Evolutionary conservation across 2,797 vertebrate genomes (phyloP), one percentile per base, ranked within the genome.

Genomic region (Ptychobarbus kaznakovi): DNA sequence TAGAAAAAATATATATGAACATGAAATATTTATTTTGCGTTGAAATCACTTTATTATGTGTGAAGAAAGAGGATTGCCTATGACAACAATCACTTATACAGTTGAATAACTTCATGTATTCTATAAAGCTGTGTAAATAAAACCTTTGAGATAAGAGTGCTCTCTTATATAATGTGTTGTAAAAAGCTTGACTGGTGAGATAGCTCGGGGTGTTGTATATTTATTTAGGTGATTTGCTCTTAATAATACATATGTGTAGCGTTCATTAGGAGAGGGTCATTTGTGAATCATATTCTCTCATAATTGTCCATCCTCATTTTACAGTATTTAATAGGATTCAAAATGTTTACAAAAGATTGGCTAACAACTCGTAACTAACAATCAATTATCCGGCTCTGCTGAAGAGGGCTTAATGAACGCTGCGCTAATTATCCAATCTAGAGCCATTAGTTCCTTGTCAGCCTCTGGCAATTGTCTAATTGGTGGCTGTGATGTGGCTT

Each of bases 321-420:
- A 90, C 89, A 68, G 88, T 92, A 91, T 94, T 93, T 93, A 93
- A 94, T 88, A 86, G 89, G 88, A 92, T 90, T 91, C 91, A 90
- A 93, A 95, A 95, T 95, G 93, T 96, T 95, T 95, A 96, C 94
- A 93, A 92, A 95, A 94, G 93, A 94, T 92, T 92, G 92, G 91
- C 93, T 94, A 95, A 94, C 93, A 93, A 94, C 94, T 95, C 91
- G 92, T 95, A 94, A 95, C 95, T 93, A 95, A 95, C 94, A 95
- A 96, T 96, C 95, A 95, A 96, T 95, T 95, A 95, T 91, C 91
- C 90, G 86, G 89, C 92, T 80, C 85, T 89, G 91, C 93, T 93
- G 91, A 94, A 94, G 92, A 91, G 93, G 89, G 90, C 89, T 94
- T 95, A 95, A 95, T 94, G 95, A 95, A 93, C 53, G 89, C 92